Evolutionary conservation across 2,113 vertebrate species (phyloP), one percentile per base, ranked within the genome.

Genomic region (Carassius carassius): DNA sequence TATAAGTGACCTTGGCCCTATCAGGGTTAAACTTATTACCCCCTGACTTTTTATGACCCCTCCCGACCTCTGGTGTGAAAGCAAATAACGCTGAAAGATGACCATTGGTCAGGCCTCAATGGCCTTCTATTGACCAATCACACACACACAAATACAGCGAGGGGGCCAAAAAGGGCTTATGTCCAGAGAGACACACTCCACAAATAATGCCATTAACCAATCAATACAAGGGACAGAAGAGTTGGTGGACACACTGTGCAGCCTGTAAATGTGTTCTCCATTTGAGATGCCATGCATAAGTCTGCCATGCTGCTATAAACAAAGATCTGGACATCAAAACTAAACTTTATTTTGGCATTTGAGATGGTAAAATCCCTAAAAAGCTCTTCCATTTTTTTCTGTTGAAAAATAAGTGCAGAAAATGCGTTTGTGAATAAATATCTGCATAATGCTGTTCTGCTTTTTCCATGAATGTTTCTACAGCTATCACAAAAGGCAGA

Each of bases 121-220:
- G 81, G 94, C 96, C 89, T 97, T 96, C 90, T 99, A 97, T 90
- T 96, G 97, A 96, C 97, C 97, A 98, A 92, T 49, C 82, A 85
- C 74, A 54, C 58, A 86, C 73, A 86, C 79, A 83, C 84, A 60
- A 54, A 67, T 60, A 35, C 76, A 76, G 60, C 78, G 69, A 44
- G 67, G 67, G 77, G 69, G 77, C 67, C 67, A 58, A 86, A 60
- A 84, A 63, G 80, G 49, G 73, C 41, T 79, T 56, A 13, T 12
- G 58, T 67, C 77, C 44, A 19, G 58, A 83, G 23, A 85, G 73
- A 75, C 87, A 86, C 85, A 89, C 84, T 86, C 77, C 83, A 49
- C 87, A 88, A 88, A 89, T 87, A 89, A 89, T 89, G 82, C 84
- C 81, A 89, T 89, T 87, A 89, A 84, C 62, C 79, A 86, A 87